Conservation (phyloP, 2,888 invertebrate species). For the Orgyia antiqua region DNA sequence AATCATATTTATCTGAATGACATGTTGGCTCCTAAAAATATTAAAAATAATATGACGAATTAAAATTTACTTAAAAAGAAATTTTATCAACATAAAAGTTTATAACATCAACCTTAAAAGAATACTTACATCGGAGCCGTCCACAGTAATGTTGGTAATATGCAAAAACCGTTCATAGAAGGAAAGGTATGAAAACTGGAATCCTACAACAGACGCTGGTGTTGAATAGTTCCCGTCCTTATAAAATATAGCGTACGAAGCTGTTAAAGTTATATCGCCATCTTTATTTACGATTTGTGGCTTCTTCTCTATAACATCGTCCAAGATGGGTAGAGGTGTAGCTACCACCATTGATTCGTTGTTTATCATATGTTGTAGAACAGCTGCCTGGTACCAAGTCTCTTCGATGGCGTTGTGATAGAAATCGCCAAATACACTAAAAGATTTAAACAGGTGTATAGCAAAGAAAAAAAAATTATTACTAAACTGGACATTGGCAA, state of each 20-base stretch:
- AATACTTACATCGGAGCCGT: constrained; percentile 37
- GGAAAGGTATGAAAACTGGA: constrained; percentile 86
- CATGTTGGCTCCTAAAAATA: constrained; percentile 62
- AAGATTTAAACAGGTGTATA: constrained; percentile 11
- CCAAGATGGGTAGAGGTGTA: constrained; percentile 80
- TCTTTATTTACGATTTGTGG: constrained; percentile 55
- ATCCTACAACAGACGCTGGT: constrained; percentile 93
- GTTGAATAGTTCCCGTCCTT: constrained; percentile 86
- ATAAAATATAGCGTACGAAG: constrained; percentile 90
- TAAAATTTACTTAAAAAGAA: too few species aligned
- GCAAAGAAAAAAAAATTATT: too few species aligned
- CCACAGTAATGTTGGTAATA: constrained; percentile 60
- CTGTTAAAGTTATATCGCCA: constrained; percentile 84
- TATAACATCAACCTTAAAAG: too few species aligned
- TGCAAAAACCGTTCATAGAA: constrained; percentile 84
- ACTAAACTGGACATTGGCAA: too few species aligned
- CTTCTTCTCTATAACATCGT: constrained; percentile 45
- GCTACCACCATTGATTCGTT: constrained; percentile 87
- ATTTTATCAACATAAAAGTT: too few species aligned
- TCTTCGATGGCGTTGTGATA: constrained; percentile 90
- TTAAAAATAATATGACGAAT: too few species aligned
- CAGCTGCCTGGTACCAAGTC: constrained; percentile 94
- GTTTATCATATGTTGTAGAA: constrained; percentile 88
- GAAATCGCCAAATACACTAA: constrained; percentile 86
- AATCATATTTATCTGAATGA: constrained; percentile 80